Evolutionary conservation across 2,797 vertebrate species (phyloP), one percentile per base, ranked within the genome.

Genomic region (Lacerta bilineata): DNA sequence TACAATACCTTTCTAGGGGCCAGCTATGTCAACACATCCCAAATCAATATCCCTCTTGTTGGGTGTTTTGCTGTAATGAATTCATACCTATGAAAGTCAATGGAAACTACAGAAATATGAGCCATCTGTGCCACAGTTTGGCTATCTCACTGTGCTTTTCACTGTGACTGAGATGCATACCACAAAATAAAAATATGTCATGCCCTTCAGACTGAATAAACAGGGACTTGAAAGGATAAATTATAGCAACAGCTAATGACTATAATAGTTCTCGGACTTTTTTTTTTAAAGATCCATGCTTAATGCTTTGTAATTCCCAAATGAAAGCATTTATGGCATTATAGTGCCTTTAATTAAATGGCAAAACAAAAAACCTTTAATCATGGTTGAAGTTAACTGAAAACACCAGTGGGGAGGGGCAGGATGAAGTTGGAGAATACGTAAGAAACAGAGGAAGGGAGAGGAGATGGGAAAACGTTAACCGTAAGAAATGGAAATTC

Each of bases 281-380:
- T 15, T 55, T 50, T 55, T 55, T 55, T 4, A 0, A 50, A 71
- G 87, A 89, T 89, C 66, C 55, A 87, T 79, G n/a, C 46, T 91
- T 61, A 55, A 3, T 91, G 90, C 71, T 92, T 90, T 90, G 90
- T 83, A 93, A 82, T 88, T 90, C 80, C 83, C 29, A 80, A 89
- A 90, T 59, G 88, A 92, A 92, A 90, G 83, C 66, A 74, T 85
- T 92, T 90, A 82, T 15, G 46, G 69, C 84, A 89, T 89, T 90
- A 75, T 77, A 86, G 88, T 90, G 75, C 85, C 66, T 69, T 84
- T 84, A 94, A 93, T 36, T 91, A 84, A 90, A 92, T 87, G 5
- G 80, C 23, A 90, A 88, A 90, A 91, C 68, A 88, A 91, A 91
- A 83, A 91, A 82, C 43, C n/a, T 93, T 94, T 92, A 87, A 69